These are phyloP conservation scores for Sitophilus oryzae DNA, from an alignment of 1,140 invertebrate genomes.

Conservation along the genomic window DNA sequence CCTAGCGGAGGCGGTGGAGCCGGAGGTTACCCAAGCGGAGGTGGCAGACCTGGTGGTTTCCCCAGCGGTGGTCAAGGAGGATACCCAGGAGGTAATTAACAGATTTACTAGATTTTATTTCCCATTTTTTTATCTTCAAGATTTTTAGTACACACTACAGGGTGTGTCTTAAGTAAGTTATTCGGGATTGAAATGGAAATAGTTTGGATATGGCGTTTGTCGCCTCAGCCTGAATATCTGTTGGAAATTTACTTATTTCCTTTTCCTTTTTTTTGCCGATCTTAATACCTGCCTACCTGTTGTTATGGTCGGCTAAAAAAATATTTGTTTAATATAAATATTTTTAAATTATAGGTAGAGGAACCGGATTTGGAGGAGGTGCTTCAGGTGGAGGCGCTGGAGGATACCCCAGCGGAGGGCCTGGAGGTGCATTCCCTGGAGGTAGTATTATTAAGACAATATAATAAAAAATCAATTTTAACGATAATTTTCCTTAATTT, in stretches of 20 bases:
- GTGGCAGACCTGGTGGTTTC: conserved; percentile 1
- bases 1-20: neutral
- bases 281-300: neutral
- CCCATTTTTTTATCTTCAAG: too few species aligned
- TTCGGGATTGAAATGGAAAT: too few species aligned
- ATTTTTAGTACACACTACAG: too few species aligned
- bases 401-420: neutral
- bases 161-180: too few species aligned
- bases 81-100: neutral
- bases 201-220: too few species aligned
- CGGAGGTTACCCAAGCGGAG: neutral
- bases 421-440: neutral
- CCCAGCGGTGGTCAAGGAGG: neutral
- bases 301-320: neutral
- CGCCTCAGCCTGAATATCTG: too few species aligned
- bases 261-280: neutral
- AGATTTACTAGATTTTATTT: too few species aligned
- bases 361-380: conserved; percentile 9
- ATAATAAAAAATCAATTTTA: neutral
- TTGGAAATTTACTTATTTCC: too few species aligned
- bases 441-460: neutral
- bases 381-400: conserved; percentile 8
- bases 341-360: conserved; percentile 2
- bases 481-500: neutral
- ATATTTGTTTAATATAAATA: neutral